Conservation (phyloP, 2,113 vertebrate species). For the Poeciliopsis occidentalis region DNA sequence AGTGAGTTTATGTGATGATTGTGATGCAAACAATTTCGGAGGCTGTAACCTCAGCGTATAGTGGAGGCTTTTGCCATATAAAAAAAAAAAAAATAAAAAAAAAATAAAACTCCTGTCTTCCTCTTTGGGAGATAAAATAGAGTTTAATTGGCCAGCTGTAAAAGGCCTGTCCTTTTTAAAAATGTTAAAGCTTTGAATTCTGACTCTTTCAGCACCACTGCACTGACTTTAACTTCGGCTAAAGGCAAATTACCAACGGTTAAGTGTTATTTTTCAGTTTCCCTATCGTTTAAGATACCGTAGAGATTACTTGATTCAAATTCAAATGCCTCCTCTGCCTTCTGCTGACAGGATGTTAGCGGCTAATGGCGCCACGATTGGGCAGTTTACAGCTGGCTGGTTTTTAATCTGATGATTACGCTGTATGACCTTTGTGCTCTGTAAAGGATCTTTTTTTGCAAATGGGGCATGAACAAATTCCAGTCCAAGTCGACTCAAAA, state of each 20-base stretch:
- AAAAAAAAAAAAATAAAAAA: background rate
- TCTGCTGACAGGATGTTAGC: conserved; percentile 55
- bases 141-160: conserved; percentile 58
- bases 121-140: conserved; percentile 45
- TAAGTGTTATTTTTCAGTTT: conserved; percentile 5
- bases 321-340: conserved; percentile 34
- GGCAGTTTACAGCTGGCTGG: conserved; percentile 57
- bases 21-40: conserved; percentile 44
- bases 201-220: conserved; percentile 58
- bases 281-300: background rate
- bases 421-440: conserved; percentile 36
- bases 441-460: conserved; percentile 43
- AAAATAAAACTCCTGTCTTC: conserved; percentile 3
- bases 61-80: conserved; percentile 28
- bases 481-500: conserved; percentile 12
- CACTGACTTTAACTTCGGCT: conserved; percentile 17
- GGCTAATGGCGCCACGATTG: conserved; percentile 54
- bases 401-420: conserved; percentile 55
- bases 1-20: conserved; percentile 52
- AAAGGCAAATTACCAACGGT: background rate
- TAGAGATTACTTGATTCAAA: conserved; percentile 24
- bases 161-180: conserved; percentile 51
- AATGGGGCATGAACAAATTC: conserved; percentile 27
- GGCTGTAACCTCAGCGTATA: conserved; percentile 31
- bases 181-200: conserved; percentile 42